Base-by-base conservation (phyloP, 2,888 invertebrate genomes). In the Tenthredo mesomela region DNA sequence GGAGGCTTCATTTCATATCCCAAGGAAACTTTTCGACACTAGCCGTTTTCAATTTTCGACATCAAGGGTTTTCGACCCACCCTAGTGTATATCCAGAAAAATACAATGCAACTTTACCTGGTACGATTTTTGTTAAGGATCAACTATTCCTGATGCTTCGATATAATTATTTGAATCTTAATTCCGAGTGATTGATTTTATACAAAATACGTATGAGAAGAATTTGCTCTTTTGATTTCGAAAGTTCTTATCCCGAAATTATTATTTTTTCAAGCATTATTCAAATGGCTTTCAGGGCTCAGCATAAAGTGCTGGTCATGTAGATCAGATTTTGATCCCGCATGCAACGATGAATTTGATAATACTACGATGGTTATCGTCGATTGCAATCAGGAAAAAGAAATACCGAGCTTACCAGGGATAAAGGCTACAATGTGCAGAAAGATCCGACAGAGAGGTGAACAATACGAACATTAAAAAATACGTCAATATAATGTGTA, bases 321-420 rank as follows among this genome's bases (percentile, higher is more conserved):
- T 90, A 96, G 98, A 87, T 98, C 98, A 0, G 97, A 97, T 90
- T 96, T 95, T 84, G 98, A 98, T 93, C 97, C 98, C 0, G 97
- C 98, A 94, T 98, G 98, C 91, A 96, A 96, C 0, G 98, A 98
- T 94, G 98, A 98, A 0, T 98, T 98, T 90, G 98, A 98, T 92
- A 98, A 98, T 91, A 95, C 95, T 47, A 97, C 98, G 0, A 96
- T 98, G 85, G 97, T 97, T 0, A 97, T 98, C 80, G 96, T 96
- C 0, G 98, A 98, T 91, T 97, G 97, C 89, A 95, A 94, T 82
- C 95, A 96, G 90, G 95, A 94, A 85, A 90, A 90, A 2, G 95
- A 95, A 9, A 92, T 97, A 50, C 91, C 94, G 0, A 96, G 97
- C 93, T 94, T 97, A 85, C 96, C 95, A 1, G 96, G 96, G 29